Conservation (phyloP, 2,113 vertebrate species). For the Toxostoma redivivum region DNA sequence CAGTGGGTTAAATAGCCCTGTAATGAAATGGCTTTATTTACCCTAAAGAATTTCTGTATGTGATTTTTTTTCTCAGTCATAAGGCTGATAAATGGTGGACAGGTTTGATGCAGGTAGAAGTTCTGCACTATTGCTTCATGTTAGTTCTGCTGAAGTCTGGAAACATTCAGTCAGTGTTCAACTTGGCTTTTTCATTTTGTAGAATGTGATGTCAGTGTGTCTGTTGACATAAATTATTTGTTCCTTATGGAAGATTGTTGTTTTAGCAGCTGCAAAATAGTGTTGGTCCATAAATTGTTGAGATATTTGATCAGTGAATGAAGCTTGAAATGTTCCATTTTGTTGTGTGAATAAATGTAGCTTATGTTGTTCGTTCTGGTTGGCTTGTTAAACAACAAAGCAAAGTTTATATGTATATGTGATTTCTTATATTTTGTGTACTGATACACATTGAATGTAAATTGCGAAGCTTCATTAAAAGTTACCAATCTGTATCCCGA, state of each 20-base stretch:
- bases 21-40: neutral
- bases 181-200: neutral
- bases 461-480: slow-evolving; percentile 56
- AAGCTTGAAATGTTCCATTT: slow-evolving; percentile 9
- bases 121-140: neutral
- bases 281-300: neutral
- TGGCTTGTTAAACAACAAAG: slow-evolving; percentile 14
- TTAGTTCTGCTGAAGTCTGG: neutral
- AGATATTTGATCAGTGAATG: slow-evolving; percentile 7
- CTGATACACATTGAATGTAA: slow-evolving; percentile 4
- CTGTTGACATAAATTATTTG: slow-evolving; percentile 48
- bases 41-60: neutral
- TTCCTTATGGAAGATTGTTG: slow-evolving; percentile 14
- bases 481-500: neutral
- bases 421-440: slow-evolving; percentile 61
- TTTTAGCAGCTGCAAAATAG: slow-evolving; percentile 16
- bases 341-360: slow-evolving; percentile 53
- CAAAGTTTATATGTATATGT: slow-evolving; percentile 63
- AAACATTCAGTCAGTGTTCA: neutral
- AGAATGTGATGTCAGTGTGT: slow-evolving; percentile 1
- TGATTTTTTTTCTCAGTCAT: neutral
- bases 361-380: slow-evolving; percentile 17
- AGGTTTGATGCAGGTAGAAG: neutral
- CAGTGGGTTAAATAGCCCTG: slow-evolving; percentile 14
- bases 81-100: neutral